Conservation (phyloP, 2,888 invertebrate species). For the Drosophila bunnanda region DNA sequence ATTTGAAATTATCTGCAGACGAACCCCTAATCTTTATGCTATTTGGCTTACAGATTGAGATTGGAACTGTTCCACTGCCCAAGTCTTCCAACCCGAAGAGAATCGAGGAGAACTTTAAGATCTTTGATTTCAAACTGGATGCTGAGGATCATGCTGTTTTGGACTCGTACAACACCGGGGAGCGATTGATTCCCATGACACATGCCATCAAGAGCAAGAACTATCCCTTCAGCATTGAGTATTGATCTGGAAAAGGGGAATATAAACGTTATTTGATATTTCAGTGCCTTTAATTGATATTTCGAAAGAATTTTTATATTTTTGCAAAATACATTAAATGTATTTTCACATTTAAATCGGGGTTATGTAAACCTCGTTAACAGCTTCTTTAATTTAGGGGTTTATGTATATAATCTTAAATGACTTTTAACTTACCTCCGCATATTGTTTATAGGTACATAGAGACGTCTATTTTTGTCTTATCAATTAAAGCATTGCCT, state of each 20-base stretch:
- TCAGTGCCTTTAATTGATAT: conserved; percentile 5
- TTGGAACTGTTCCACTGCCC: conserved; percentile 86
- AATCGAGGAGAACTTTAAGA: conserved; percentile 86
- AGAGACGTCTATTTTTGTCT: background rate
- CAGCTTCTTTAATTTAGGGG: background rate
- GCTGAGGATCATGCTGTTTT: conserved; percentile 85
- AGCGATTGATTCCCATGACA: conserved; percentile 81
- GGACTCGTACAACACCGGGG: conserved; percentile 85
- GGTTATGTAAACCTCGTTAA: background rate
- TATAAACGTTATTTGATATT: conserved; percentile 7
- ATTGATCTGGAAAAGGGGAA: conserved; percentile 32
- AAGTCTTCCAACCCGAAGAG: conserved; percentile 86
- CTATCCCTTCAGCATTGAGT: conserved; percentile 82
- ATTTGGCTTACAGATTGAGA: conserved; percentile 84
- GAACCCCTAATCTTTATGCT: background rate
- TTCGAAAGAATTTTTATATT: background rate
- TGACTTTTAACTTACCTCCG: background rate
- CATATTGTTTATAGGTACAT: background rate
- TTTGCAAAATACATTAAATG: background rate
- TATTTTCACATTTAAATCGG: background rate
- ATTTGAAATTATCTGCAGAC: background rate
- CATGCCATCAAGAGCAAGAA: conserved; percentile 80
- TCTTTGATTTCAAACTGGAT: conserved; percentile 87
- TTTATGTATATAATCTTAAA: background rate
- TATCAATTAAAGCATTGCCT: background rate